phyloP scores from a whole-genome alignment of 2,113 vertebrate genomes.

The Neopipo cinnamomea region DNA sequence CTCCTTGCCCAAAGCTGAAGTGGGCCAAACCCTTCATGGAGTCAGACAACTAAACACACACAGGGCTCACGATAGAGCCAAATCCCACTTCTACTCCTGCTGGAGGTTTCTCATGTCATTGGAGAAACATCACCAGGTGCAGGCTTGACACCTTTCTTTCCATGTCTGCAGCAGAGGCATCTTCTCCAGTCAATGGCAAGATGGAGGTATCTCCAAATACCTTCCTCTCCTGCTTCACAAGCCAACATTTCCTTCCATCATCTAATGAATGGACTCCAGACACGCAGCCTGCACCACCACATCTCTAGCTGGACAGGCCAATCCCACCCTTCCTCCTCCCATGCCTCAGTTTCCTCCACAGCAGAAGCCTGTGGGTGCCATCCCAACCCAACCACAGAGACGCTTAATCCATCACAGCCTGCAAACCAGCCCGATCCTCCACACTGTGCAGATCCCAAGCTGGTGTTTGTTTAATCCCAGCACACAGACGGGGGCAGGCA shows the following conservation, averaged over 20 bases:
- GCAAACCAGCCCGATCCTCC: neutral
- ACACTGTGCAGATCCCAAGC: accelerated
- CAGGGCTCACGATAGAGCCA: neutral
- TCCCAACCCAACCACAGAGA: neutral
- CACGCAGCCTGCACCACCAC: neutral
- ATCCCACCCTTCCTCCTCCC: neutral
- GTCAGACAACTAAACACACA: neutral
- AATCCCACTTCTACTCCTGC: neutral
- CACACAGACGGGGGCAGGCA: neutral
- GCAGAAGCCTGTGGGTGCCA: neutral
- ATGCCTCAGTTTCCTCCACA: neutral
- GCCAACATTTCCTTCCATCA: neutral
- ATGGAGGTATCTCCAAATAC: accelerated
- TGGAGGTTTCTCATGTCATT: neutral
- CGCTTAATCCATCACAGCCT: neutral
- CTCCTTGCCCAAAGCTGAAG: neutral
- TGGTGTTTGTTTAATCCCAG: neutral
- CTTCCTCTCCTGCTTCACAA: neutral
- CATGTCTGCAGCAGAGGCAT: neutral
- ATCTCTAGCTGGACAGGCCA: neutral
- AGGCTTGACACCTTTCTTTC: neutral
- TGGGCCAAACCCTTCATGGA: neutral
- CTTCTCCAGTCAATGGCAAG: neutral
- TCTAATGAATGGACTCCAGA: accelerated
- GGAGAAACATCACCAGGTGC: neutral